phyloP scores from a whole-genome alignment of 2,888 invertebrate species.

The Acrocyrtus sp. region DNA sequence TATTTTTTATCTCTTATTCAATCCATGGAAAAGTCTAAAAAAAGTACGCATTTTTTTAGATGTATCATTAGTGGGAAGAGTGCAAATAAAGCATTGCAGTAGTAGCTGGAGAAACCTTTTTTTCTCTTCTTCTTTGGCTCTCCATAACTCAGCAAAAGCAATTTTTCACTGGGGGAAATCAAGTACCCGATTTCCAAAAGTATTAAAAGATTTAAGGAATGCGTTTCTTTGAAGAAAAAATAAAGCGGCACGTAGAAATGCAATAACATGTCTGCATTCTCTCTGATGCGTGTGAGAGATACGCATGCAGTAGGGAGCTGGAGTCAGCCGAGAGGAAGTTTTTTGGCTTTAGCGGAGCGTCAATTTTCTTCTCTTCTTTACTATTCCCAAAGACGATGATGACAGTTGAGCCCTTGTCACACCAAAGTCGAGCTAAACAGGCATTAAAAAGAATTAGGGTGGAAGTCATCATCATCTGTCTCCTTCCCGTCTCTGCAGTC shows the following conservation, averaged over 20 bases:
- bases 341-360: neutral
- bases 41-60: no score
- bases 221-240: no score
- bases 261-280: no score
- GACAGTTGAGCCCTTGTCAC: slow-evolving; percentile 6
- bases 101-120: no score
- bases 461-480: neutral
- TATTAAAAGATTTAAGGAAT: slow-evolving; percentile 2
- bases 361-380: slow-evolving; percentile 1
- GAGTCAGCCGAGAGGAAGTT: neutral
- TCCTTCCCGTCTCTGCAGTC: no score
- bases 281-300: no score
- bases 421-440: slow-evolving; percentile 1
- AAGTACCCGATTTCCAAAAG: no score
- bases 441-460: neutral
- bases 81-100: no score
- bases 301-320: neutral
- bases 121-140: no score
- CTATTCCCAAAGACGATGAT: neutral
- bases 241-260: neutral
- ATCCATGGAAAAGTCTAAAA: no score
- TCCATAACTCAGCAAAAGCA: neutral
- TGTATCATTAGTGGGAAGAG: no score
- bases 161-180: neutral
- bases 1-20: no score